A percentile compares a stretch with the other conserved stretches of the same genome.
Conservation (phyloP, 2,797 vertebrate species). For the Uromys caudimaculatus region DNA sequence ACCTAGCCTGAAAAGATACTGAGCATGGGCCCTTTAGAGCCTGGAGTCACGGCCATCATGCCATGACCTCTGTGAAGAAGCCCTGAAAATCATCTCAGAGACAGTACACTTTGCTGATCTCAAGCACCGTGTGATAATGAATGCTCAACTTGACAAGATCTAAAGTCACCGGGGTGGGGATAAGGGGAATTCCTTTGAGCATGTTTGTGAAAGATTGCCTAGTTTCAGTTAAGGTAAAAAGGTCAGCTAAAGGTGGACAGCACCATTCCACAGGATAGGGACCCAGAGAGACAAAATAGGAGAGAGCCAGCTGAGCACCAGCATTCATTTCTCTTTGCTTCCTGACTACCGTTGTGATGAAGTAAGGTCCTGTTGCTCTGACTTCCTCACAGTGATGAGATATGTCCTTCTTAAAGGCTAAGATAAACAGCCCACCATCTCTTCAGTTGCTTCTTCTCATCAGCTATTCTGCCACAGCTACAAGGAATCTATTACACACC, state of each 20-base stretch:
- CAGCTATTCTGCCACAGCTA: neutral
- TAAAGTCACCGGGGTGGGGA: neutral
- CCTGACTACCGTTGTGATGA: neutral
- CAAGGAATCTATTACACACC: neutral
- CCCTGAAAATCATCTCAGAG: neutral
- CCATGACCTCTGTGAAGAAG: too few species aligned
- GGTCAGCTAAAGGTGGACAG: neutral
- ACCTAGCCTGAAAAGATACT: neutral
- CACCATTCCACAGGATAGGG: too few species aligned
- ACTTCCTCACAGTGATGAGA: neutral
- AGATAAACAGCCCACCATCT: neutral
- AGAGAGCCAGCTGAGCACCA: neutral
- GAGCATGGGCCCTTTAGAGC: neutral
- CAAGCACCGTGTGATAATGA: neutral
- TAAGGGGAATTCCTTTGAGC: neutral
- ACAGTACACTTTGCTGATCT: too few species aligned
- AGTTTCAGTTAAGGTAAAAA: neutral
- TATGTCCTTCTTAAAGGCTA: neutral
- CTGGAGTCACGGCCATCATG: accelerated
- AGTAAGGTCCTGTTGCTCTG: neutral
- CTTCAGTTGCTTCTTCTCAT: neutral
- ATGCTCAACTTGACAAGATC: neutral
- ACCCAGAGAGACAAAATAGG: neutral
- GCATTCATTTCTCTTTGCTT: neutral
- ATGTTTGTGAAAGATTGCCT: neutral